phyloP scores from a whole-genome alignment of 2,113 vertebrate species.

The Seriola rivoliana region DNA sequence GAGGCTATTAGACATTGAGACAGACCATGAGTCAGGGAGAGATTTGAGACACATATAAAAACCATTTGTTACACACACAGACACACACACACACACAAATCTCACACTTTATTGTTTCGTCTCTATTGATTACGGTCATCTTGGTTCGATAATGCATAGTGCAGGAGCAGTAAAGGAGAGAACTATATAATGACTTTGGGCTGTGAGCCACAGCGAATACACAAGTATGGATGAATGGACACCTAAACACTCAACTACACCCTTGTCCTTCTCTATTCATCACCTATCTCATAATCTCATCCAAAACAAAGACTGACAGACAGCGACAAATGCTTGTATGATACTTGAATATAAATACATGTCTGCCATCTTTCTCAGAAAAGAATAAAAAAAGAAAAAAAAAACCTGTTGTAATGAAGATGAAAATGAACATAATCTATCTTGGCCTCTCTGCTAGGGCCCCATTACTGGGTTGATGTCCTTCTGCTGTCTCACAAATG shows the following conservation, averaged over 20 bases:
- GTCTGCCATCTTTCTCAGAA: slow-evolving; percentile 19
- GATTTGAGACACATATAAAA: slow-evolving; percentile 48
- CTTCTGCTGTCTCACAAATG: slow-evolving; percentile 55
- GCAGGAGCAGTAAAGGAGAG: slow-evolving; percentile 39
- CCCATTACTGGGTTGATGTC: slow-evolving; percentile 35
- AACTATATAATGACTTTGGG: slow-evolving; percentile 18
- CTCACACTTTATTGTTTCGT: slow-evolving; percentile 23
- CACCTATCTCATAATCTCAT: slow-evolving; percentile 38
- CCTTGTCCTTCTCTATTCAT: slow-evolving; percentile 16
- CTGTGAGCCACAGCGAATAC: slow-evolving; percentile 42
- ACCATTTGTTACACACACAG: slow-evolving; percentile 37
- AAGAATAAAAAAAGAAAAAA: slow-evolving; percentile 1
- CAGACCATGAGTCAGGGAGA: slow-evolving; percentile 45
- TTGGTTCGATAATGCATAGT: slow-evolving; percentile 66
- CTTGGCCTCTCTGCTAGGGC: slow-evolving; percentile 30
- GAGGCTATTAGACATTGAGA: slow-evolving; percentile 63
- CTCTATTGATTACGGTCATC: slow-evolving; percentile 64
- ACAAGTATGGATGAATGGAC: slow-evolving; percentile 32
- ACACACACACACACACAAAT: slow-evolving; percentile 13
- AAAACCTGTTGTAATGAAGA: slow-evolving; percentile 20
- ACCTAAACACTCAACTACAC: slow-evolving; percentile 45
- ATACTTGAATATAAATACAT: slow-evolving; percentile 31
- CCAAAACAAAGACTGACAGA: slow-evolving; percentile 33
- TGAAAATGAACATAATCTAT: slow-evolving; percentile 36
- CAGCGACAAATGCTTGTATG: slow-evolving; percentile 51